Conservation (phyloP, 2,113 vertebrate genomes). For the Struthio camelus region DNA sequence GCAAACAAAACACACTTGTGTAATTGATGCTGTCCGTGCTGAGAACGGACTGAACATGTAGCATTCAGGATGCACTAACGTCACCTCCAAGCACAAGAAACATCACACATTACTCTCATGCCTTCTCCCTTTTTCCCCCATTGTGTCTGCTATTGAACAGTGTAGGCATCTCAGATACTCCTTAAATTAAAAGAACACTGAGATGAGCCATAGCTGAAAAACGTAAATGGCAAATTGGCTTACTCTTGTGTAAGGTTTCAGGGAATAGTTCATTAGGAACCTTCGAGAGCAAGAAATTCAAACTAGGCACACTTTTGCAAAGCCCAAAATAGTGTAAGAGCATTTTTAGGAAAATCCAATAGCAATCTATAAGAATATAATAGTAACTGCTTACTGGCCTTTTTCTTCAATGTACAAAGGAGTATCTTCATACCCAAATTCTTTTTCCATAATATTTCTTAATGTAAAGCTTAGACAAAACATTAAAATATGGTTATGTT, state of each 20-base stretch:
- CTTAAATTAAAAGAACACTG: neutral
- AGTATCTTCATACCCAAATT: neutral
- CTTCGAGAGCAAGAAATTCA: neutral
- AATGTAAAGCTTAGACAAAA: neutral
- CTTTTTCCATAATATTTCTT: neutral
- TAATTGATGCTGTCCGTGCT: neutral
- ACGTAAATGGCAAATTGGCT: neutral
- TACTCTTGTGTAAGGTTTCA: neutral
- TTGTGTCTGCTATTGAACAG: no score
- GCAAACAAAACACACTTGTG: neutral
- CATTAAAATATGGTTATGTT: neutral
- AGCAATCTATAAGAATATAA: neutral
- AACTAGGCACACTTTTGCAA: neutral
- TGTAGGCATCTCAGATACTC: neutral
- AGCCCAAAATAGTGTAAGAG: neutral
- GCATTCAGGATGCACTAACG: neutral
- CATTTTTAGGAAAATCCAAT: neutral
- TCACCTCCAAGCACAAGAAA: neutral
- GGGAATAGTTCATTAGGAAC: neutral
- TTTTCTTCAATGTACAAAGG: neutral
- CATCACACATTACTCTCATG: neutral
- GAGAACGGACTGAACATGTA: neutral
- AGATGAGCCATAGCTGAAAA: neutral
- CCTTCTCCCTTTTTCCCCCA: neutral
- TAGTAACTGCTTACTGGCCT: neutral